These are phyloP conservation scores for Pemphredon lugubris DNA, from an alignment of 2,888 invertebrate genomes.

Conservation along the genomic window DNA sequence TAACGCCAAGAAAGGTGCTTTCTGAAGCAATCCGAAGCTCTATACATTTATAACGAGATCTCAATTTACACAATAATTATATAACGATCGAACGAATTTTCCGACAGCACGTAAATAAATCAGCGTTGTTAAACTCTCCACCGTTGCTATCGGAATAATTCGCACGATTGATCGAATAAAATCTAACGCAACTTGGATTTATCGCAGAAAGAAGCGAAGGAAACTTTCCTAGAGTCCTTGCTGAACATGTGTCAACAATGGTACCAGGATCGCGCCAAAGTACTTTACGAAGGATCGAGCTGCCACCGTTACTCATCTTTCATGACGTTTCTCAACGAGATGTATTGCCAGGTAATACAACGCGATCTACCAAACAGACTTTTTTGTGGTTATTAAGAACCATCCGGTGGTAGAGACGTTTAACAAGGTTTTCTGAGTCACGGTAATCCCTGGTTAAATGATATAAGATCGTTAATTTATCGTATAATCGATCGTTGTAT, in stretches of 20 bases:
- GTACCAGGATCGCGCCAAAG: slow-evolving; percentile 92
- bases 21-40: too few species aligned
- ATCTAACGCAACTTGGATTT: too few species aligned
- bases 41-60: too few species aligned
- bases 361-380: neutral
- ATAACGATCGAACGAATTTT: too few species aligned
- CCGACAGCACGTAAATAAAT: too few species aligned
- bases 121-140: too few species aligned
- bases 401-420: neutral
- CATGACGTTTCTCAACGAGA: slow-evolving; percentile 94
- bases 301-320: slow-evolving; percentile 84
- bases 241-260: slow-evolving; percentile 94
- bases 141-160: too few species aligned
- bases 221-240: slow-evolving; percentile 94
- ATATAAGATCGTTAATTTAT: slow-evolving; percentile 1
- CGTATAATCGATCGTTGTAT: neutral
- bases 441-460: neutral
- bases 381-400: neutral
- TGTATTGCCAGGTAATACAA: slow-evolving; percentile 87
- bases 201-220: slow-evolving; percentile 89
- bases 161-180: too few species aligned
- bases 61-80: too few species aligned
- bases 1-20: too few species aligned
- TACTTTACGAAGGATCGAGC: slow-evolving; percentile 78
- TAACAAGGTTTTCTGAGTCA: neutral